A percentile compares a stretch with the other conserved stretches of the same genome.
These are phyloP conservation scores for Macrophya alboannulata DNA, from an alignment of 2,888 invertebrate genomes.

Conservation along the genomic window DNA sequence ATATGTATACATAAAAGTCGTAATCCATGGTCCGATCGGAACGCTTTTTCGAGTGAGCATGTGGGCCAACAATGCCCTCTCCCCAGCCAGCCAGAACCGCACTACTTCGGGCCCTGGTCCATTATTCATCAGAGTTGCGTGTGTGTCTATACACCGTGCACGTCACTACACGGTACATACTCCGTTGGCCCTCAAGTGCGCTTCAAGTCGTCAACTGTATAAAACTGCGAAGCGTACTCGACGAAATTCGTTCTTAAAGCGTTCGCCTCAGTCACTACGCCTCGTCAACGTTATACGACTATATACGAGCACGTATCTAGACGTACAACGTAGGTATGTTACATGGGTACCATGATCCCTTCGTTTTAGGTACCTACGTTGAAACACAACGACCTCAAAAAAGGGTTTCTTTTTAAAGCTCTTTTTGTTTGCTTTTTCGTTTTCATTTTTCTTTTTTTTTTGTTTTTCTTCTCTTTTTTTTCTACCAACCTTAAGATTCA, in stretches of 20 bases:
- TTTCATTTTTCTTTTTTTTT: background rate
- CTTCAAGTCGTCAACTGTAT: constrained; percentile 73
- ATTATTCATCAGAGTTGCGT: constrained; percentile 76
- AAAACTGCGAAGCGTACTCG: constrained; percentile 74
- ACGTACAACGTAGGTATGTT: constrained; percentile 12
- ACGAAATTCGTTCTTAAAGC: constrained; percentile 74
- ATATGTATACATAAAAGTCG: constrained; percentile 15
- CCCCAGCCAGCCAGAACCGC: constrained; percentile 74
- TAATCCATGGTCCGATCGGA: constrained; percentile 69
- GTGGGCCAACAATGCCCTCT: constrained; percentile 80
- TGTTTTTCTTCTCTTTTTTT: background rate
- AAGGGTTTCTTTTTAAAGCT: constrained; percentile 30
- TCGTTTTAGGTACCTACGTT: constrained; percentile 28
- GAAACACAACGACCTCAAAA: constrained; percentile 34
- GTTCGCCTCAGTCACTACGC: constrained; percentile 61
- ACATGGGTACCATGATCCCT: background rate
- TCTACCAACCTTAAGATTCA: constrained; percentile 23
- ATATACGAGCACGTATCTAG: constrained; percentile 10
- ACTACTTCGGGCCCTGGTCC: constrained; percentile 74
- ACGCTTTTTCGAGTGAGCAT: constrained; percentile 76
- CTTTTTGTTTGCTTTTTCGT: background rate
- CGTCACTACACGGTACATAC: constrained; percentile 57
- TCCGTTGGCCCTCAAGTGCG: constrained; percentile 56
- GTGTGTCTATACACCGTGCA: constrained; percentile 63
- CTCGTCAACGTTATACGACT: constrained; percentile 39